These are phyloP conservation scores for Aelia acuminata DNA, from an alignment of 2,888 invertebrate genomes.

Conservation along the genomic window DNA sequence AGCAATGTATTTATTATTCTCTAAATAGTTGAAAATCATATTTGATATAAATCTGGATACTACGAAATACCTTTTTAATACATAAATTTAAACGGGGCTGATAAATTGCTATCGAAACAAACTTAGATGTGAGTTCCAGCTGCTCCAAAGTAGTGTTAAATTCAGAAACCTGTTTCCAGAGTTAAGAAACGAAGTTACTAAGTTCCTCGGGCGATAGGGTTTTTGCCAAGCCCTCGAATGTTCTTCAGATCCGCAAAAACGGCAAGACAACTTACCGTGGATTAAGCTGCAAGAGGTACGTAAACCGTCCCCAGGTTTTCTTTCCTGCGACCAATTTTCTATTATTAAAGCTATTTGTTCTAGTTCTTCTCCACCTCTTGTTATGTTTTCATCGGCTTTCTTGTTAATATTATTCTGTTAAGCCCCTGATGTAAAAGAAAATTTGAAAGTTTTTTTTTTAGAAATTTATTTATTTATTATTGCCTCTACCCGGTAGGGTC, in stretches of 20 bases:
- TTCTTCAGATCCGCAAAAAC: not conserved
- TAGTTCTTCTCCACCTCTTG: not conserved
- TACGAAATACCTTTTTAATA: too few relatives aligned
- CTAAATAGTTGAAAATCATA: too few relatives aligned
- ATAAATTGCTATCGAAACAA: too few relatives aligned
- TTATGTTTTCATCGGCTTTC: not conserved
- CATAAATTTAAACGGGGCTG: too few relatives aligned
- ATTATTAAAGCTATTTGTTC: not conserved
- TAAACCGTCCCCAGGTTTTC: not conserved
- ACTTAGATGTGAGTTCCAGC: not conserved
- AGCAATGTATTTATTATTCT: too few relatives aligned
- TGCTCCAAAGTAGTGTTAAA: not conserved
- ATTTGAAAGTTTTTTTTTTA: too few relatives aligned
- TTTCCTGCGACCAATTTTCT: not conserved
- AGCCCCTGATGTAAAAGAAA: not conserved
- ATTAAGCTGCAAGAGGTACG: not conserved
- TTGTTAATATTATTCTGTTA: not conserved
- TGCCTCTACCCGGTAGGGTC: too few relatives aligned
- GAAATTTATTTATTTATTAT: too few relatives aligned
- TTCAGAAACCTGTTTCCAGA: not conserved
- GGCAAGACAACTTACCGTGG: not conserved
- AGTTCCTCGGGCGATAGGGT: not conserved
- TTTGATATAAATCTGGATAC: too few relatives aligned
- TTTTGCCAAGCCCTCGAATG: not conserved
- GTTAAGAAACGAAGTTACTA: not conserved